phyloP scores from a whole-genome alignment of 2,113 vertebrate species.

The Cavia aperea region DNA sequence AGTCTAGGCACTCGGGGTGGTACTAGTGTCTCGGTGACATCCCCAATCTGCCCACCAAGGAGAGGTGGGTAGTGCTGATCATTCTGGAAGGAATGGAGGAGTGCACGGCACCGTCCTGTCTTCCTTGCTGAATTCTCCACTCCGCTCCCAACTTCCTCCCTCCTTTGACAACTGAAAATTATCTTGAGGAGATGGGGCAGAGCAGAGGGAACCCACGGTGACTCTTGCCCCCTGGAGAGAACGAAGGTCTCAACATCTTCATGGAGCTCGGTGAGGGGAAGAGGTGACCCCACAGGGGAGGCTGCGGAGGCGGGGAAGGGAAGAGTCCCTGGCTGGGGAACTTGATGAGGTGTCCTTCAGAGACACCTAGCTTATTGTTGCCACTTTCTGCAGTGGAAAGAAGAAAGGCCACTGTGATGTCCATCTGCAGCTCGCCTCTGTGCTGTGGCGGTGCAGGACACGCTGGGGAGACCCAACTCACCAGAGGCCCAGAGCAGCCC shows the following conservation, averaged over 20 bases:
- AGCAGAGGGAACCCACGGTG: not conserved
- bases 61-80: not conserved
- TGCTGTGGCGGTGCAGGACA: not conserved
- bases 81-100: not conserved
- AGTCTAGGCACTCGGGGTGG: not conserved
- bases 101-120: not conserved
- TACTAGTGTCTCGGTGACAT: not conserved
- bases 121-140: not conserved
- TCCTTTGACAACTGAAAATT: not conserved
- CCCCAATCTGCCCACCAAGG: not conserved
- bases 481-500: not conserved
- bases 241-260: not conserved
- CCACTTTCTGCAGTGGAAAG: not conserved
- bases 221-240: not conserved
- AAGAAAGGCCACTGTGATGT: too few relatives aligned
- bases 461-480: not conserved
- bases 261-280: not conserved
- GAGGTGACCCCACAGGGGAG: not conserved
- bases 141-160: not conserved
- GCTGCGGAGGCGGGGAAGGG: not conserved
- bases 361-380: not conserved
- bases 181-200: not conserved
- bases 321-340: too few relatives aligned
- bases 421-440: not conserved
- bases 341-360: not conserved